These are phyloP conservation scores for Nezara viridula DNA, from an alignment of 2,888 invertebrate genomes.

Conservation along the genomic window DNA sequence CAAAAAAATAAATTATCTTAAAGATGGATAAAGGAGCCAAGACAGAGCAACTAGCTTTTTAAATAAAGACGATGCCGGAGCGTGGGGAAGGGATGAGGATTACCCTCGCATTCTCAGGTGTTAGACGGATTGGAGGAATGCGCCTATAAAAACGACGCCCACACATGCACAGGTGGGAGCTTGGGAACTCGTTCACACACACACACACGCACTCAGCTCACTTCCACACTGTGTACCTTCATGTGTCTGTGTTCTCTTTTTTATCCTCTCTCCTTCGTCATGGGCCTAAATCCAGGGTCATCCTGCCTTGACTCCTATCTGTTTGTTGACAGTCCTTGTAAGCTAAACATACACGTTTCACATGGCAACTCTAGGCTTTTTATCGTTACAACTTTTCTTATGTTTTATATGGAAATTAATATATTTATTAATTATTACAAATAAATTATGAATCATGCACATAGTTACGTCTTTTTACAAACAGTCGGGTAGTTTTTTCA, in stretches of 20 bases:
- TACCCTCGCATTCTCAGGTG: conserved; percentile 51
- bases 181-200: conserved; percentile 42
- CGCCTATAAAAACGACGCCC: conserved; percentile 46
- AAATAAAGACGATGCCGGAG: background rate
- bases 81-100: conserved; percentile 10
- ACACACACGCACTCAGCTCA: background rate
- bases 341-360: background rate
- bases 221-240: conserved; percentile 23
- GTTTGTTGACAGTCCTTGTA: conserved; percentile 18
- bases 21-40: background rate
- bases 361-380: background rate
- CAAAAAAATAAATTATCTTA: background rate
- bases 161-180: conserved; percentile 49
- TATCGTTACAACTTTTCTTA: background rate
- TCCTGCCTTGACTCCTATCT: conserved; percentile 10
- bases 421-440: background rate
- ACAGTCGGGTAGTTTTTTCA: too few species aligned
- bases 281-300: conserved; percentile 33
- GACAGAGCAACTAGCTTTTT: background rate
- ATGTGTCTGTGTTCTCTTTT: conserved; percentile 35
- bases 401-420: background rate
- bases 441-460: background rate
- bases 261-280: conserved; percentile 34
- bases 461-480: too few species aligned
- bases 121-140: conserved; percentile 50